Base-by-base conservation (phyloP, 2,113 vertebrate genomes). In the Dasyornis broadbenti region DNA sequence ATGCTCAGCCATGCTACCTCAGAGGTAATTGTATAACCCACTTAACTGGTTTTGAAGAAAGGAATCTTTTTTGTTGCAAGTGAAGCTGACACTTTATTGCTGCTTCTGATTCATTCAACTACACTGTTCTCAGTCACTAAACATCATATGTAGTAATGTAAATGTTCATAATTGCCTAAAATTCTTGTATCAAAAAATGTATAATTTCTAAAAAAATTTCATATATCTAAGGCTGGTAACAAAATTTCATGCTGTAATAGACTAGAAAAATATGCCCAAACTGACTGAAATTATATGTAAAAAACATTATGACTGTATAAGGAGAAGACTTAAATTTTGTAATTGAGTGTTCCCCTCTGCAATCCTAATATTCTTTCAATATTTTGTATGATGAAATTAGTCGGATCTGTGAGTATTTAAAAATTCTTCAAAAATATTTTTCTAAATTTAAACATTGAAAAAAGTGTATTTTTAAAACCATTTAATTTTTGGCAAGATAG, bases 401-500 rank as follows among this genome's bases (percentile, higher is more conserved):
- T 45, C 54, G 11, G 8, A 23, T 59, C 11, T 60, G 20, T 83
- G 27, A 42, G 44, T 65, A 70, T 69, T 94, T 91, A 18, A 37
- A 73, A 49, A 45, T 49, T 80, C 6, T 57, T 85, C 26, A 73
- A 33, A 50, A 71, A 7, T 56, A 5, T 54, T 73, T 93, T 94
- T 63, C 31, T 31, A 20, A 52, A 83, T 79, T n/a, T 37, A 65
- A 78, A 53, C 6, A 35, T 9, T 63, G 6, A 42, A 77, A 90
- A 57, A 64, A 27, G 0, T 0, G 0, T 45, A 16, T 47, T 82
- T 87, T 66, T 16, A 50, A 66, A 75, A 52, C 5, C 0, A 14
- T 45, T 92, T 61, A 17, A 35, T 78, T 56, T 81, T 84, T 71
- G 10, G 15, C 24, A 79, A 82, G 13, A 15, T 47, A 59, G 9